These are phyloP conservation scores for Hemistola chrysoprasaria DNA, from an alignment of 2,888 invertebrate species.

Conservation along the genomic window DNA sequence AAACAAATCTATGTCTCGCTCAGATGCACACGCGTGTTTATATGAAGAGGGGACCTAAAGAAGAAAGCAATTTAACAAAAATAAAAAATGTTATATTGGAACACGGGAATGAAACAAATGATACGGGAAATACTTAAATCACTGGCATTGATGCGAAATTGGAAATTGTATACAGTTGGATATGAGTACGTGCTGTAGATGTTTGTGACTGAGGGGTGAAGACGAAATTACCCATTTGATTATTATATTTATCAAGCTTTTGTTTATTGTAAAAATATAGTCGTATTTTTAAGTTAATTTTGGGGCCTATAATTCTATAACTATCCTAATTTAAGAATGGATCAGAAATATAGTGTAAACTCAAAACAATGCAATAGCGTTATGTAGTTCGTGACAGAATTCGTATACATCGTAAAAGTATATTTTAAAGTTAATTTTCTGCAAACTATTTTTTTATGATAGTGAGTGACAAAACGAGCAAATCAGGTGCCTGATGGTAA, in stretches of 20 bases:
- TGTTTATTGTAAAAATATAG: no score
- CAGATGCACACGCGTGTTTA: slow-evolving; percentile 58
- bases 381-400: no score
- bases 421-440: no score
- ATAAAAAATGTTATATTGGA: slow-evolving; percentile 74
- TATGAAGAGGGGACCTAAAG: slow-evolving; percentile 69
- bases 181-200: slow-evolving; percentile 41
- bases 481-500: no score
- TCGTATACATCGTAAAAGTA: no score
- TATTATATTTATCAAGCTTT: slow-evolving; percentile 4
- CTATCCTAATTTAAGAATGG: no score
- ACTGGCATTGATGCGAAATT: slow-evolving; percentile 72
- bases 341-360: no score
- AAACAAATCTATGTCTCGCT: slow-evolving; percentile 73
- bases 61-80: slow-evolving; percentile 79
- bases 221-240: slow-evolving; percentile 7
- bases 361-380: no score
- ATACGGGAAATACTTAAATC: slow-evolving; percentile 80
- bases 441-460: no score
- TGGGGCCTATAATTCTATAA: no score
- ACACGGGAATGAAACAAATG: slow-evolving; percentile 70
- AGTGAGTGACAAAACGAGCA: no score
- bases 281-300: no score
- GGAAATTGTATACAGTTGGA: slow-evolving; percentile 45
- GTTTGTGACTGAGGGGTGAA: slow-evolving; percentile 14